Evolutionary conservation across 2,888 invertebrate species (phyloP), one percentile per base, ranked within the genome.

Genomic region (Drosophila atripex): DNA sequence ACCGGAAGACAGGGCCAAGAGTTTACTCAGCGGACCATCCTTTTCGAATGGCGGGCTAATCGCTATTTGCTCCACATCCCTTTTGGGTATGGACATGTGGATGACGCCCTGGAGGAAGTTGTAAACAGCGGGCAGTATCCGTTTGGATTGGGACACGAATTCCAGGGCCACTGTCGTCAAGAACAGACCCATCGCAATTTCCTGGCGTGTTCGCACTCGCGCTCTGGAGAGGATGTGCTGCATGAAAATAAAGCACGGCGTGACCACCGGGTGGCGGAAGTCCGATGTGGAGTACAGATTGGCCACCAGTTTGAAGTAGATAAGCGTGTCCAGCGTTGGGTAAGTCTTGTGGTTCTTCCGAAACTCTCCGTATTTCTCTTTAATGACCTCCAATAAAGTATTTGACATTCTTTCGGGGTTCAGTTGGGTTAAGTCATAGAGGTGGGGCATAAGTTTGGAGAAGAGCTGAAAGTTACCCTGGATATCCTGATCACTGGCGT

Each of bases 251-350:
- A 96, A 92, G 78, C 93, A 93, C n/a, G 98, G 97, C 12, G 97
- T 97, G n/a, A 96, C 95, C 3, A 98, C 94, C 0, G 95, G 95
- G 93, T 99, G 98, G 41, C 95, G 93, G 89, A 95, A 97, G 92
- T 99, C 98, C 0, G 98, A 97, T 0, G 97, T 95, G 0, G 98
- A 96, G 91, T 96, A 99, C 56, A 98, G 89, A 45, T 95, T 91
- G 7, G 96, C 94, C n/a, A 90, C 87, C 3, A 97, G 93, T 73
- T 98, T 97, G 68, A 98, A 94, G 88, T 97, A 95, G 73, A 97
- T 92, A 39, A 98, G 90, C 86, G 94, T 95, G 77, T 96, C 94
- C 49, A 95, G 89, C 55, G 93, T 92, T 0, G 96, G 96, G 86
- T 94, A 94, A 58, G 78, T 91, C 83, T 93, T 95, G 1, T 91